These are phyloP conservation scores for Rhea americana DNA, from an alignment of 2,113 vertebrate species.

Conservation along the genomic window DNA sequence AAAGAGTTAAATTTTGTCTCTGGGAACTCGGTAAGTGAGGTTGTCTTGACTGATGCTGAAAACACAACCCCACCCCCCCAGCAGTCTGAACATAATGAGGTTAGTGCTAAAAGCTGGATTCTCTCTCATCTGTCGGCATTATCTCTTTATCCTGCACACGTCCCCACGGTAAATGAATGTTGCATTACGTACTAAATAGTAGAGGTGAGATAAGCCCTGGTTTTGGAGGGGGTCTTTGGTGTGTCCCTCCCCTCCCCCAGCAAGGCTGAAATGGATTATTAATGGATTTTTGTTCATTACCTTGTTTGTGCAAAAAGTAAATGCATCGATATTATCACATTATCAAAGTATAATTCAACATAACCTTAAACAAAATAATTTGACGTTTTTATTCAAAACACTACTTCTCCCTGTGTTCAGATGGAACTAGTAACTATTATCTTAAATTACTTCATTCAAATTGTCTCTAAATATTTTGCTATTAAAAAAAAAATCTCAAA, in stretches of 20 bases:
- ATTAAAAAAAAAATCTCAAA: neutral
- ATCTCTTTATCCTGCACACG: conserved; percentile 25
- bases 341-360: neutral
- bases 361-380: neutral
- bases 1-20: conserved; percentile 34
- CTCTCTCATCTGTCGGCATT: conserved; percentile 54
- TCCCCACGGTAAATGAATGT: conserved; percentile 48
- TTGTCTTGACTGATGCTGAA: conserved; percentile 47
- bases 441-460: neutral
- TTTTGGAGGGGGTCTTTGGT: neutral
- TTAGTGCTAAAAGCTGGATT: conserved; percentile 63
- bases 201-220: conserved; percentile 31
- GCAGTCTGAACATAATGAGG: conserved; percentile 53
- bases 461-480: neutral
- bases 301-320: neutral
- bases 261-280: conserved; percentile 3
- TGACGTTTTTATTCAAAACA: neutral
- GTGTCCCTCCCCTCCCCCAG: neutral
- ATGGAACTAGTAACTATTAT: neutral
- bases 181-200: conserved; percentile 53
- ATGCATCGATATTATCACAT: neutral
- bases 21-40: conserved; percentile 24
- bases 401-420: neutral
- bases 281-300: conserved; percentile 25
- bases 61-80: conserved; percentile 33